Evolutionary conservation across 1,140 invertebrate species (phyloP).

Genomic region (Drosophila azteca): DNA sequence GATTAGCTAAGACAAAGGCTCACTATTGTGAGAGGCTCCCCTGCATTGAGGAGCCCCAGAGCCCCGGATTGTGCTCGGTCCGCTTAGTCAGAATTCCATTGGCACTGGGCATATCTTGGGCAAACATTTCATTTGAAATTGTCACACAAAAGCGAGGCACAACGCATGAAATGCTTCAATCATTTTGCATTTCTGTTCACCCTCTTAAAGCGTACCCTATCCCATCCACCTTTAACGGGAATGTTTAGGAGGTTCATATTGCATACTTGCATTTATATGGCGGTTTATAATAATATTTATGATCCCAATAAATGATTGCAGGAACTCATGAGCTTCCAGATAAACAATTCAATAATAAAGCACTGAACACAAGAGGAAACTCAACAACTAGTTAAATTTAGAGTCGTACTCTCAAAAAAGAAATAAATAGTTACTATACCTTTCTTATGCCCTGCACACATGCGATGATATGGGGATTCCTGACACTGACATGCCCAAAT

Average conservation of each 20-base stretch:
- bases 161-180: conserved; percentile 42
- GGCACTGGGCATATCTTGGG: conserved; percentile 64
- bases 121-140: conserved; percentile 65
- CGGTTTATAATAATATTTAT: no score
- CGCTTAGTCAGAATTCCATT: conserved; percentile 52
- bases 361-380: no score
- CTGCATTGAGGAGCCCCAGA: conserved; percentile 39
- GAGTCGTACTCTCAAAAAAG: no score
- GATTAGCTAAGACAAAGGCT: conserved; percentile 80
- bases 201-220: conserved; percentile 8
- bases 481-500: conserved; percentile 38
- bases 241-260: no score
- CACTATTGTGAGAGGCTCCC: conserved; percentile 60
- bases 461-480: conserved; percentile 8
- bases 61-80: conserved; percentile 29
- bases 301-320: no score
- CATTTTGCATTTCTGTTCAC: conserved; percentile 46
- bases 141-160: conserved; percentile 48
- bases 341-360: no score
- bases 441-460: conserved; percentile 13
- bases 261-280: no score
- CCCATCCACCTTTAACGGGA: no score
- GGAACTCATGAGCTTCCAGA: no score
- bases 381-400: no score
- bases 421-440: conserved; percentile 10